Conservation (phyloP, 1,140 invertebrate genomes). For the Pogonus chalceus region DNA sequence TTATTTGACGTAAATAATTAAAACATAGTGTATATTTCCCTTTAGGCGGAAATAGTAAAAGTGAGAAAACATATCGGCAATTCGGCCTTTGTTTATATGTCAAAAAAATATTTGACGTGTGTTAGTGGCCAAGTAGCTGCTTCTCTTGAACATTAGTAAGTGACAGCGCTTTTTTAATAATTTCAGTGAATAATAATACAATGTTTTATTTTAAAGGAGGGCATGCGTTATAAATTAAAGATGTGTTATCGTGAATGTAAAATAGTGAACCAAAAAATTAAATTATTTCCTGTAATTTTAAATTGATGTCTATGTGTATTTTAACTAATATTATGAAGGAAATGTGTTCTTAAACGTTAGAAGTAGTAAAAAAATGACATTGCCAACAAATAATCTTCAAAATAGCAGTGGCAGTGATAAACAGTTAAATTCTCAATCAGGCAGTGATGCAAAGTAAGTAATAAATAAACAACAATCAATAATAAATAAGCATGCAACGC, state of each 20-base stretch:
- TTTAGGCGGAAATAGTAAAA: background rate
- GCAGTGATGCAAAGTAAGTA: slow-evolving; percentile 1
- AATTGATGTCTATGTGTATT: too few species aligned
- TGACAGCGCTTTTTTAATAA: too few species aligned
- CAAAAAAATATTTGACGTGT: slow-evolving; percentile 6
- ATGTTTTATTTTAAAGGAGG: too few species aligned
- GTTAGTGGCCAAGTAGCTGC: too few species aligned
- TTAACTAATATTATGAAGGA: too few species aligned
- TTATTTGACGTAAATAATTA: too few species aligned
- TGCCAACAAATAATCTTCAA: slow-evolving; percentile 4
- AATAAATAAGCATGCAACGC: slow-evolving; percentile 4
- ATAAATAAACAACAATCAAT: background rate
- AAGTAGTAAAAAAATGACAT: background rate
- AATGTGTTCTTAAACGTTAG: too few species aligned
- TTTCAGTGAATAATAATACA: too few species aligned
- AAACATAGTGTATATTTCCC: background rate
- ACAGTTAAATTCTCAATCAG: slow-evolving; percentile 17
- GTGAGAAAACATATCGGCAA: background rate
- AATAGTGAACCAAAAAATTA: too few species aligned
- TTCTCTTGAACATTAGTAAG: background rate
- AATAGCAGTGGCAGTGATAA: slow-evolving; percentile 7
- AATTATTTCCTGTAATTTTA: too few species aligned
- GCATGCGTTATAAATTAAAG: too few species aligned
- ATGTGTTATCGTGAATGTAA: too few species aligned
- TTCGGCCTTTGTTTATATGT: slow-evolving; percentile 1